phyloP scores from a whole-genome alignment of 1,140 invertebrate species.

The Eriocheir sinensis region DNA sequence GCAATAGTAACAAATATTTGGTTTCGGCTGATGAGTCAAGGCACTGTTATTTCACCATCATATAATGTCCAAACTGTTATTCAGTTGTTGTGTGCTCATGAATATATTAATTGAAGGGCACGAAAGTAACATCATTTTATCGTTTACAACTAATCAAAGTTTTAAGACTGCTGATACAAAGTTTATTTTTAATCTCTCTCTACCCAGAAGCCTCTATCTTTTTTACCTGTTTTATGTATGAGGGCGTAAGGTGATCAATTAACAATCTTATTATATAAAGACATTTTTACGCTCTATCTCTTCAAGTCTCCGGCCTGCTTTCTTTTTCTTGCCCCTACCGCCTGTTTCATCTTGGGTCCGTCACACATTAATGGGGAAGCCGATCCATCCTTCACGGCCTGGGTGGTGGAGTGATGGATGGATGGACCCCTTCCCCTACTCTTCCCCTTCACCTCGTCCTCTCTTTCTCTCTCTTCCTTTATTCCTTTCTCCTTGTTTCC shows the following conservation, averaged over 20 bases:
- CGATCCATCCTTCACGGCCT: conserved; percentile 40
- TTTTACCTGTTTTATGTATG: background rate
- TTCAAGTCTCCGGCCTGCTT: background rate
- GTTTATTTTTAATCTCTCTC: too few relatives aligned
- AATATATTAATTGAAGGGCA: too few relatives aligned
- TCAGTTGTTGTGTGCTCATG: too few relatives aligned
- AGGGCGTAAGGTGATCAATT: background rate
- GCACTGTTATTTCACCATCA: too few relatives aligned
- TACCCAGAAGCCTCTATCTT: too few relatives aligned
- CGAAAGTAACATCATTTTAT: too few relatives aligned
- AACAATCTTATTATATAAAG: background rate
- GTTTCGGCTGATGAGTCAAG: too few relatives aligned
- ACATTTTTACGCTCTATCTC: conserved; percentile 3
- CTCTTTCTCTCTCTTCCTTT: background rate
- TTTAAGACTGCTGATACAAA: too few relatives aligned
- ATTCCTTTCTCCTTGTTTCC: background rate
- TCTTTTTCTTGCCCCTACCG: background rate
- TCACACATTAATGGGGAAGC: background rate
- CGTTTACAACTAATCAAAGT: too few relatives aligned
- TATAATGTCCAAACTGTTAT: too few relatives aligned
- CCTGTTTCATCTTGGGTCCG: background rate
- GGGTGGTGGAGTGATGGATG: conserved; percentile 52
- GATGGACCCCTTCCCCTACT: background rate
- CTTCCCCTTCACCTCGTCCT: background rate
- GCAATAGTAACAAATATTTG: too few relatives aligned